phyloP scores from a whole-genome alignment of 2,113 vertebrate genomes.

The Tyto alba region DNA sequence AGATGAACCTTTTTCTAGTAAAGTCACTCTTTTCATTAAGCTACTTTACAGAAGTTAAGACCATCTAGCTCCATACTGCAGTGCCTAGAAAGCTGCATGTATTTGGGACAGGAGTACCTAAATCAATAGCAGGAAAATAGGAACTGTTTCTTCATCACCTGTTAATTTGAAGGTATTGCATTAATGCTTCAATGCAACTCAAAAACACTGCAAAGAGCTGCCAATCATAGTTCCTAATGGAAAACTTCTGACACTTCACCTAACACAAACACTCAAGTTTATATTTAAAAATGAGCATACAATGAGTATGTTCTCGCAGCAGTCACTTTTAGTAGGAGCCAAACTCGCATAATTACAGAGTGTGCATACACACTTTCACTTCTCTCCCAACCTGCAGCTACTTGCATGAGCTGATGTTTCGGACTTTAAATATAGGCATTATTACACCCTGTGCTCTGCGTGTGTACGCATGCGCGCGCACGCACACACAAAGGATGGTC shows the following conservation, averaged over 20 bases:
- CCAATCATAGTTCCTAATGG: background rate
- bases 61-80: background rate
- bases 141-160: background rate
- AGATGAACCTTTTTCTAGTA: background rate
- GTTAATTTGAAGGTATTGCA: background rate
- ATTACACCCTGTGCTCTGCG: background rate
- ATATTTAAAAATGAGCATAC: background rate
- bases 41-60: background rate
- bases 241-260: background rate
- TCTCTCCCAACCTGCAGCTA: constrained; percentile 5
- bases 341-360: background rate
- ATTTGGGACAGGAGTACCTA: background rate
- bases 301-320: background rate
- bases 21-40: background rate
- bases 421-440: background rate
- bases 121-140: background rate
- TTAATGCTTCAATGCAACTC: background rate
- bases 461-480: fast-evolving
- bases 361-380: background rate
- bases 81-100: background rate
- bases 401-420: background rate
- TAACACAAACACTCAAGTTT: background rate
- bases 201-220: background rate
- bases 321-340: background rate
- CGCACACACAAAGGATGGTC: background rate